phyloP scores from a whole-genome alignment of 2,797 vertebrate genomes.

The Xenopus petersii region DNA sequence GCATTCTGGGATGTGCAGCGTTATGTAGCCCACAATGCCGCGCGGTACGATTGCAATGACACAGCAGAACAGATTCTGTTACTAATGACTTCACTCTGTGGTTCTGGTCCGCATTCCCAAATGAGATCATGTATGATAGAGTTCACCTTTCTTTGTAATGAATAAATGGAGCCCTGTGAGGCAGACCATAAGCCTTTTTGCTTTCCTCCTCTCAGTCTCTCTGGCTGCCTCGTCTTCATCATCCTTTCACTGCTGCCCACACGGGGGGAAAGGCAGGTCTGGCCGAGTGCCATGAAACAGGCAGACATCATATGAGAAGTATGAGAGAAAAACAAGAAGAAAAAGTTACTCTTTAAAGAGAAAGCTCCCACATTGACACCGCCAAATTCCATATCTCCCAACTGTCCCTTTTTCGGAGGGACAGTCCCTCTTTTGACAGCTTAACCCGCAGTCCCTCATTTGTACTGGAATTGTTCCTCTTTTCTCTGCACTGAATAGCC shows the following conservation, averaged over 20 bases:
- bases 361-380: too few relatives aligned
- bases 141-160: neutral
- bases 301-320: too few relatives aligned
- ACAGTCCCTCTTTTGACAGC: too few relatives aligned
- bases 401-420: too few relatives aligned
- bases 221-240: neutral
- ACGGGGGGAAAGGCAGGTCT: neutral
- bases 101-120: conserved; percentile 2
- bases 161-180: conserved; percentile 9
- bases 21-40: neutral
- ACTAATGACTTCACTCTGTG: conserved; percentile 5
- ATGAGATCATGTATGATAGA: conserved; percentile 15
- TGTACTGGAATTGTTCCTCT: too few relatives aligned
- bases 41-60: neutral
- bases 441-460: too few relatives aligned
- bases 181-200: neutral
- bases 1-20: too few relatives aligned
- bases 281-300: neutral
- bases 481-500: too few relatives aligned
- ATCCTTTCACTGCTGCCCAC: neutral
- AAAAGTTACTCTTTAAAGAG: too few relatives aligned
- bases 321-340: too few relatives aligned
- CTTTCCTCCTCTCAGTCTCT: neutral
- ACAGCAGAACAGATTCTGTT: neutral
- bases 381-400: too few relatives aligned